These are phyloP conservation scores for Caloenas nicobarica DNA, from an alignment of 2,113 vertebrate genomes.

Conservation along the genomic window DNA sequence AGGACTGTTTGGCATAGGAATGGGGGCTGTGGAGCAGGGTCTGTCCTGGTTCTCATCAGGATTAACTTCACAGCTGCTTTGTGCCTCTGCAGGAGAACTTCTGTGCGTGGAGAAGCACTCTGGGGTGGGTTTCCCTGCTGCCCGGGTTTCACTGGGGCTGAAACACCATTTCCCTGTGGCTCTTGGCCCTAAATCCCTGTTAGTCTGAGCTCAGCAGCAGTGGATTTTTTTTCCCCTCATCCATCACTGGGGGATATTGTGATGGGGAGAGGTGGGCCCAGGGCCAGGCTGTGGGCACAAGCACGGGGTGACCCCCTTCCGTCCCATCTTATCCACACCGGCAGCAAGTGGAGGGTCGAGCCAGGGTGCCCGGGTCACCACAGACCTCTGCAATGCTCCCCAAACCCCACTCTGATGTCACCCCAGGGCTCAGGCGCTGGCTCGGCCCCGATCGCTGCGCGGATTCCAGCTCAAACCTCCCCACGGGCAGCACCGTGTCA, in stretches of 20 bases:
- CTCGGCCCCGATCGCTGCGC: not conserved
- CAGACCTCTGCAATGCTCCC: not conserved
- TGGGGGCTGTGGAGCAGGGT: not conserved
- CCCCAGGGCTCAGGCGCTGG: not conserved
- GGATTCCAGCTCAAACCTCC: not conserved
- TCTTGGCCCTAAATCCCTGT: not conserved
- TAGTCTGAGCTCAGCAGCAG: not conserved
- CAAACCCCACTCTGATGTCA: not conserved
- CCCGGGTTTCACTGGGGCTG: not conserved
- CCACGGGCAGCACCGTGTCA: not conserved
- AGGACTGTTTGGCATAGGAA: not conserved
- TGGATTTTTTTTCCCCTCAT: not conserved
- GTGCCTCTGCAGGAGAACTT: not conserved
- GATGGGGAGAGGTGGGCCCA: not conserved
- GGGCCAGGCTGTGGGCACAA: not conserved
- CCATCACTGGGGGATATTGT: rapidly evolving
- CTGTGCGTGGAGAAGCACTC: rapidly evolving
- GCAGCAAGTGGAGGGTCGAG: not conserved
- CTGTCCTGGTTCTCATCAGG: rapidly evolving
- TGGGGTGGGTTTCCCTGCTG: not conserved
- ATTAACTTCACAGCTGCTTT: rapidly evolving
- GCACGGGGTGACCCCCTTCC: not conserved
- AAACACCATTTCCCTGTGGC: not conserved
- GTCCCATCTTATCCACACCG: not conserved
- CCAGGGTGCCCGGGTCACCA: rapidly evolving